These are phyloP conservation scores for Augochlora pura DNA, from an alignment of 1,140 invertebrate species.

Conservation along the genomic window DNA sequence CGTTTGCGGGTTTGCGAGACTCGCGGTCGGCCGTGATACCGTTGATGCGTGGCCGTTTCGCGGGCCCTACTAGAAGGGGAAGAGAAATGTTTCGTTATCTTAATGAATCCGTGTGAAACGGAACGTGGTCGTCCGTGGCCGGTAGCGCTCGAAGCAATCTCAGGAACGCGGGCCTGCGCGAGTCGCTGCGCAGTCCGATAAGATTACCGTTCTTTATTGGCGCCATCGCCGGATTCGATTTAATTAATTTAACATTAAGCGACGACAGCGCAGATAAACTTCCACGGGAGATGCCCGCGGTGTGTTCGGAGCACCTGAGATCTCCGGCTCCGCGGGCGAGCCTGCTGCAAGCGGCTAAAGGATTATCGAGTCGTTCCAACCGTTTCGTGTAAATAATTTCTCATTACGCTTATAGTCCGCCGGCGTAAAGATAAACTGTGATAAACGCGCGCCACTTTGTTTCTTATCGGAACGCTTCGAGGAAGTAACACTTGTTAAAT, in stretches of 20 bases:
- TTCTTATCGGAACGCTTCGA: slow-evolving; percentile 46
- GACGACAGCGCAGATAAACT: slow-evolving; percentile 22
- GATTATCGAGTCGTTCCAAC: slow-evolving; percentile 20
- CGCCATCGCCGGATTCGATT: slow-evolving; percentile 24
- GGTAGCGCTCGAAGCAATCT: slow-evolving; percentile 11
- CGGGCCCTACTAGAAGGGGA: background rate
- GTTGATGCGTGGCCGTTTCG: slow-evolving; percentile 1
- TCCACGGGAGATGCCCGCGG: background rate
- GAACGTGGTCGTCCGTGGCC: background rate
- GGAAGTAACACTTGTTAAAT: slow-evolving; percentile 65
- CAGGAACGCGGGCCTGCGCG: slow-evolving; percentile 11
- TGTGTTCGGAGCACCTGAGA: background rate
- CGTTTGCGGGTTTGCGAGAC: too few relatives aligned
- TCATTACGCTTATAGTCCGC: slow-evolving; percentile 45
- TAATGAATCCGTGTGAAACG: slow-evolving; percentile 50
- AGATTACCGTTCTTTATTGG: slow-evolving; percentile 42
- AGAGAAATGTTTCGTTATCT: slow-evolving; percentile 51
- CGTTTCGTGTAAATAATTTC: slow-evolving; percentile 52
- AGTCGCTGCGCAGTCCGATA: slow-evolving; percentile 17
- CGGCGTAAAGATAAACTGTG: slow-evolving; percentile 52
- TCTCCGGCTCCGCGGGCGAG: slow-evolving; percentile 1
- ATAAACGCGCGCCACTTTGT: slow-evolving; percentile 42
- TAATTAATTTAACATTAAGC: slow-evolving; percentile 43
- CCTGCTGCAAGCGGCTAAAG: background rate
- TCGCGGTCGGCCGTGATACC: background rate